Conservation (phyloP, 2,888 invertebrate species). For the Autographa pulchrina region DNA sequence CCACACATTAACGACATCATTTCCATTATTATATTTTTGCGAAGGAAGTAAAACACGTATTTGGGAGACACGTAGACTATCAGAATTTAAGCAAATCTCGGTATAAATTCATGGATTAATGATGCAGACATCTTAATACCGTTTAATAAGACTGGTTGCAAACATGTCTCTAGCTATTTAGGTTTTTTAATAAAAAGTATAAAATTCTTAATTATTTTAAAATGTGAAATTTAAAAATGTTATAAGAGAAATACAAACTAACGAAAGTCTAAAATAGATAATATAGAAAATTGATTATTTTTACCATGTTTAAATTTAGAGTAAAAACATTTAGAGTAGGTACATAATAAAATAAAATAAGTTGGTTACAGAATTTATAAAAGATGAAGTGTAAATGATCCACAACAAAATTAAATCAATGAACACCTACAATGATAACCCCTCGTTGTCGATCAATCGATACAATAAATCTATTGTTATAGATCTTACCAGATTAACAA, state of each 20-base stretch:
- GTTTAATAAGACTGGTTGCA: slow-evolving; percentile 21
- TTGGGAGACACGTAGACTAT: slow-evolving; percentile 29
- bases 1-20: background rate
- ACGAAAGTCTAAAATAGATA: too few relatives aligned
- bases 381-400: too few relatives aligned
- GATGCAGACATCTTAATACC: slow-evolving; percentile 33
- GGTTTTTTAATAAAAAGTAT: background rate
- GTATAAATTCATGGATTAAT: slow-evolving; percentile 39
- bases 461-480: background rate
- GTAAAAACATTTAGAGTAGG: too few relatives aligned
- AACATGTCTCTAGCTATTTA: slow-evolving; percentile 26
- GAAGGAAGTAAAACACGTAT: slow-evolving; percentile 15
- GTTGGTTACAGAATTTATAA: background rate
- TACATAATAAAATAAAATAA: background rate
- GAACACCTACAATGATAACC: background rate
- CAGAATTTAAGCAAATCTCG: slow-evolving; percentile 14
- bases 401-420: too few relatives aligned
- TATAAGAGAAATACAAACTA: too few relatives aligned
- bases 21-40: background rate
- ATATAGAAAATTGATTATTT: too few relatives aligned
- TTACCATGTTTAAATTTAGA: too few relatives aligned
- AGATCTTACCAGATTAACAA: background rate
- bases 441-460: too few relatives aligned
- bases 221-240: too few relatives aligned
- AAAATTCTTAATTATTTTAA: background rate